Base-by-base conservation (phyloP, 2,888 invertebrate genomes). In the Drosophila nr. fundita region DNA sequence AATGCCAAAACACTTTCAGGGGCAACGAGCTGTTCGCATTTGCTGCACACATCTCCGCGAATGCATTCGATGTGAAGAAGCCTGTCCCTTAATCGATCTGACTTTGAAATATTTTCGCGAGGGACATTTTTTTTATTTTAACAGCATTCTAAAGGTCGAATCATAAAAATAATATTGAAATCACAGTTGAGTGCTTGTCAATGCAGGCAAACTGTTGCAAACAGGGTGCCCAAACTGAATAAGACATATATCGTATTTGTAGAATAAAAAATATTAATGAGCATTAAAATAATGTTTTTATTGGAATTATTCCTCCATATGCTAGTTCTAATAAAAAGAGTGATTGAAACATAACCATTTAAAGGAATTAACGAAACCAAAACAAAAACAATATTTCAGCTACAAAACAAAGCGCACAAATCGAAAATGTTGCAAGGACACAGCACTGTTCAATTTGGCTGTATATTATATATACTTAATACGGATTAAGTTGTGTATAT, bases 41-140 rank as follows among this genome's bases (percentile, higher is more conserved):
- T 54, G 38, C 48, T 48, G 58, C 10, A 18, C 55, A 24, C 32
- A n/a, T n/a, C 63, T 7, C 18, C 42, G 64, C 78, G 67, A 57
- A 68, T 78, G 48, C 66, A 48, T 64, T 34, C 66, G 36, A 13
- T 24, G 5, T 36, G 6, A 34, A 67, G 15, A 68, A 54, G 49
- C 24, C 36, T 32, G 40, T 42, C 8, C 13, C 27, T 29, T 36
- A 69, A 65, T 58, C 69, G 61, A 53, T 38, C 15, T 53, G 53
- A 45, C 45, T 32, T 74, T 48, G 2, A 29, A 49, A 49, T n/a
- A 32, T 29, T 55, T 62, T 36, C 13, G 4, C 18, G 32, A 13
- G 11, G 49, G 30, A 13, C 32, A 13, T 5, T 32, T 30, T 52
- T 57, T 72, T 45, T 58, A 50, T 69, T 48, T 53, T 34, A 54